Evolutionary conservation across 2,113 vertebrate species (phyloP), one percentile per base, ranked within the genome.

Genomic region (Nestor notabilis): DNA sequence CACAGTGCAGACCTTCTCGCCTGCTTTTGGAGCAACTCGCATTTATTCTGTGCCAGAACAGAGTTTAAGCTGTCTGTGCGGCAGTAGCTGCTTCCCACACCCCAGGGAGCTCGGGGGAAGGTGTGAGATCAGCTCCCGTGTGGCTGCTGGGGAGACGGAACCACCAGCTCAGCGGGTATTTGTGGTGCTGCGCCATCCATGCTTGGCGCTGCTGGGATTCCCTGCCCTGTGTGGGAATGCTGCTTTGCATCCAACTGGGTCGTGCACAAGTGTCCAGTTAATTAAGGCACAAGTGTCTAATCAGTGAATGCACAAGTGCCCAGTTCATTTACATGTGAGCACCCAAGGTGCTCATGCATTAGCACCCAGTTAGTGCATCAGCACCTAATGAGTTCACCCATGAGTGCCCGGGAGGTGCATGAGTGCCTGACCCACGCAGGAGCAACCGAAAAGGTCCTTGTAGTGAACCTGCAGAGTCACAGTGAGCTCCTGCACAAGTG

Each of bases 1-100:
- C 94, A 91, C 90, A 83, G 77, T 13, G 52, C 25, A 89, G 91
- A 93, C 92, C 96, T 95, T 87, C 87, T 93, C 87, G 94, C 77
- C 94, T 93, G 92, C 88, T 70, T 89, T 70, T 21, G 76, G 94
- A 96, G 86, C 87, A 52, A 69, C 93, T 72, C 9, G 4, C 58
- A 27, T 81, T 90, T 77, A 43, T 19, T 43, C 80, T 29, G 72
- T 95, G 93, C 94, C 86, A 85, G 86, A 88, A 85, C 41, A 76
- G 86, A 80, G 92, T 75, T 65, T 29, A 74, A 89, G 89, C 70
- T 89, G 77, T 87, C 81, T 87, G 85, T 31, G 20, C 3, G 13
- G 85, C 95, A 83, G 82, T 17, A 83, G 90, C 86, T 93, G 56
- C 75, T 79, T 90, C 94, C 95, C 88, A 93, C 83, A 17, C 95